These are phyloP conservation scores for Meles meles DNA, from an alignment of 2,113 vertebrate species.

Conservation along the genomic window DNA sequence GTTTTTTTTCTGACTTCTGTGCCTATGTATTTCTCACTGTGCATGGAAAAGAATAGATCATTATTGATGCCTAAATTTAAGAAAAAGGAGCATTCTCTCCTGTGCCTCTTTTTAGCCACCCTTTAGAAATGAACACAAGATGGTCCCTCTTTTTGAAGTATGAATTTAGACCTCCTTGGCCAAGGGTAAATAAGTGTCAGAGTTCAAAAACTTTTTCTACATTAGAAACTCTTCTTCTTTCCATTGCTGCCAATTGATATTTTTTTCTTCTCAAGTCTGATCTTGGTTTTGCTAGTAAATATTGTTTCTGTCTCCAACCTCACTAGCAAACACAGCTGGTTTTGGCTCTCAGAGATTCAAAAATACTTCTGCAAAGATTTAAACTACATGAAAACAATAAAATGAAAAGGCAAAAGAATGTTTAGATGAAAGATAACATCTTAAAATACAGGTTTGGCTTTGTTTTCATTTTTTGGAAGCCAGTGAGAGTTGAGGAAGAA, in stretches of 20 bases:
- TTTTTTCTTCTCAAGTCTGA: not conserved
- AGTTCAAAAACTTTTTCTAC: not conserved
- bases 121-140: not conserved
- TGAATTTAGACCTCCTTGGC: not conserved
- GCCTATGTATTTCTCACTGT: not conserved
- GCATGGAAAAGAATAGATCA: not conserved
- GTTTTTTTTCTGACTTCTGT: not conserved
- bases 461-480: not conserved
- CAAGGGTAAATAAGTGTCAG: not conserved
- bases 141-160: rapidly evolving
- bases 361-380: not conserved
- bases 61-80: not conserved
- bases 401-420: constrained; percentile 15
- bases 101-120: not conserved
- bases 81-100: not conserved
- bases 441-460: constrained; percentile 8
- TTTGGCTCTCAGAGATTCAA: constrained; percentile 34
- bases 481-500: not conserved
- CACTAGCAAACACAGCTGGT: constrained; percentile 52
- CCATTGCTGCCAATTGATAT: not conserved
- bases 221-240: not conserved
- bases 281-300: constrained; percentile 37
- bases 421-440: not conserved
- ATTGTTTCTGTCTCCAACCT: constrained; percentile 3
- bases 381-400: constrained; percentile 26